Percentiles rank a stretch among this genome's conserved stretches.
phyloP scores from a whole-genome alignment of 2,113 vertebrate species.

The Cryptomyrus ogoouensis region DNA sequence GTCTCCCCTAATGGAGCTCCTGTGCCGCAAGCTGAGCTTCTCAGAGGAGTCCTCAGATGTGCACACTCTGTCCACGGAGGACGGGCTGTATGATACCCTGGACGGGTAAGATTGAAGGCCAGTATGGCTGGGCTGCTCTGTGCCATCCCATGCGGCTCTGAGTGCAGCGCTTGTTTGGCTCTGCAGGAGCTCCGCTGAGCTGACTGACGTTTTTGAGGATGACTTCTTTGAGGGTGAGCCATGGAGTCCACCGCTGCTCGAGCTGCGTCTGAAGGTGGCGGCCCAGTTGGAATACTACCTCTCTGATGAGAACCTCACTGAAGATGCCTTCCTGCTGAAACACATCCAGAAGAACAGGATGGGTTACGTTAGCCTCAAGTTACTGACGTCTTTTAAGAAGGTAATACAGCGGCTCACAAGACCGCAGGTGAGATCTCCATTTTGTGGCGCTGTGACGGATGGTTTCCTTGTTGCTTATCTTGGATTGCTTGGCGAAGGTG shows the following conservation, averaged over 20 bases:
- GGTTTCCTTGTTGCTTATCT: neutral
- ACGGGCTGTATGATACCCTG: conserved; percentile 40
- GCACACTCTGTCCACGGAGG: conserved; percentile 30
- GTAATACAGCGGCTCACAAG: conserved; percentile 25
- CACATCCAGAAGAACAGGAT: conserved; percentile 66
- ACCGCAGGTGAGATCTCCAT: neutral
- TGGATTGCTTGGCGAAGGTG: conserved; percentile 48
- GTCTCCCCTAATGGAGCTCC: conserved; percentile 30
- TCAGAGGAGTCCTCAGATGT: conserved; percentile 7
- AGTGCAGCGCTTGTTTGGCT: neutral
- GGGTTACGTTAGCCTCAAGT: conserved; percentile 67
- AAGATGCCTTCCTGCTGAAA: conserved; percentile 65
- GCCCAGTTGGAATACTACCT: conserved; percentile 63
- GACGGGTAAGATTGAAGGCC: conserved; percentile 32
- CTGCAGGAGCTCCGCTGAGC: conserved; percentile 33
- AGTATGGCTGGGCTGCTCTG: no score
- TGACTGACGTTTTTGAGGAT: conserved; percentile 29
- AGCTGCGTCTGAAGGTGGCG: conserved; percentile 52
- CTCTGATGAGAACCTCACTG: conserved; percentile 60
- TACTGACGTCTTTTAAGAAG: conserved; percentile 70
- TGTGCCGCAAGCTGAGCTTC: conserved; percentile 26
- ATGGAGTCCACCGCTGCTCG: conserved; percentile 28
- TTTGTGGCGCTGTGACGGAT: no score
- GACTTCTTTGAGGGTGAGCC: conserved; percentile 29
- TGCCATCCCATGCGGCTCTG: neutral